Base-by-base conservation (phyloP, 2,113 vertebrate species). In the Synchiropus splendidus region DNA sequence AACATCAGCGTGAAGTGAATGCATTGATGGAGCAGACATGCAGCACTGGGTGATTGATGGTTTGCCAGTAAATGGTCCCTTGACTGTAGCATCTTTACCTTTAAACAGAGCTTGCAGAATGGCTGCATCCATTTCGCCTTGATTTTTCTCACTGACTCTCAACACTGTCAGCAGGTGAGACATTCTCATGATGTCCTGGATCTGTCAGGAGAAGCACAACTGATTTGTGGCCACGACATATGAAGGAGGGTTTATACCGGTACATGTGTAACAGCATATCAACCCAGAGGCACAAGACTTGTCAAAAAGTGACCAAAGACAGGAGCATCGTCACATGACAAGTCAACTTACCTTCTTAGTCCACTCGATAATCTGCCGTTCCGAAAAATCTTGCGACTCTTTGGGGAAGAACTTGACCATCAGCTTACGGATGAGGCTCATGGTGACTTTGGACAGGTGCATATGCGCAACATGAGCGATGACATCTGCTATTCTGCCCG, bases 41-140 rank as follows among this genome's bases (percentile, higher is more conserved):
- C n/a, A n/a, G n/a, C n/a, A n/a, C n/a, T n/a, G n/a, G n/a, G n/a
- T n/a, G n/a, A n/a, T n/a, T n/a, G n/a, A n/a, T n/a, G n/a, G n/a
- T n/a, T n/a, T n/a, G n/a, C n/a, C n/a, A n/a, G n/a, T n/a, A n/a
- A n/a, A n/a, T n/a, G n/a, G n/a, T n/a, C n/a, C n/a, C n/a, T n/a
- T n/a, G n/a, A n/a, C n/a, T n/a, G n/a, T n/a, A n/a, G n/a, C n/a
- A n/a, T n/a, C n/a, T n/a, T n/a, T n/a, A 97, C 95, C 93, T 90
- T 98, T 98, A 18, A 98, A 79, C 30, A 99, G 74, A 1, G 93
- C 92, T 55, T 95, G 89, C 10, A 99, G 87, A 67, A 99, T 97
- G 44, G 95, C 92, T 46, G 97, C 85, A 4, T 98, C 95, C 74
- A 98, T 69, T 0, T 94, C 90, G 31, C 83, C 81, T 10, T 90